Percentiles rank a stretch among this genome's conserved stretches.
Conservation (phyloP, 2,113 vertebrate species). For the Thamnophis sirtalis region DNA sequence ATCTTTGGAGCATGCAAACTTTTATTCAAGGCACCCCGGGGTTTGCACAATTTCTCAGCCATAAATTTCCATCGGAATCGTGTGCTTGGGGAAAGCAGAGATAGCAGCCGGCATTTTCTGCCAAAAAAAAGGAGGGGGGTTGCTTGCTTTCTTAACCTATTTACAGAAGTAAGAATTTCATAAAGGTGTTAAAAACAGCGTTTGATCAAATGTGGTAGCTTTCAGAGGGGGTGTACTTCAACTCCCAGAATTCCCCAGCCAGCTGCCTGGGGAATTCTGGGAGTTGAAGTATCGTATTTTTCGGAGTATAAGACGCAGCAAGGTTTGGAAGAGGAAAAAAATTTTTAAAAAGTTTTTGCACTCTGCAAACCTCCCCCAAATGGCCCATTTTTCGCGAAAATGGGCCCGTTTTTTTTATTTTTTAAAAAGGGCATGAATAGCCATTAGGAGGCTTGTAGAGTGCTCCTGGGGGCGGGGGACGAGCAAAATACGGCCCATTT, state of each 20-base stretch:
- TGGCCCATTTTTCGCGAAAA: too few relatives aligned
- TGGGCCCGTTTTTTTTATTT: too few relatives aligned
- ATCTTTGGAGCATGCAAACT: background rate
- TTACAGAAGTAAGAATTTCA: background rate
- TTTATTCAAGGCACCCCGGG: background rate
- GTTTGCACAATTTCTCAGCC: background rate
- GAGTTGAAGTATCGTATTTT: background rate
- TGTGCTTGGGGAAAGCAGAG: background rate
- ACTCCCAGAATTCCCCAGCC: too few relatives aligned
- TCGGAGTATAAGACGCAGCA: too few relatives aligned
- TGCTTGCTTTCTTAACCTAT: background rate
- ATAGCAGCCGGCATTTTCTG: background rate
- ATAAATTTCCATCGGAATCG: background rate
- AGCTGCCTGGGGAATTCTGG: background rate
- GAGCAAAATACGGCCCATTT: too few relatives aligned
- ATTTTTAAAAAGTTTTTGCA: too few relatives aligned
- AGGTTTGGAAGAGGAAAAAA: too few relatives aligned
- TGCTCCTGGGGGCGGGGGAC: too few relatives aligned
- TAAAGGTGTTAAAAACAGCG: background rate
- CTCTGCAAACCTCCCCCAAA: too few relatives aligned
- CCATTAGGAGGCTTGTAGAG: too few relatives aligned
- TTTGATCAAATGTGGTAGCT: background rate
- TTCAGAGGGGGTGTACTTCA: background rate
- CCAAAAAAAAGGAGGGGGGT: background rate
- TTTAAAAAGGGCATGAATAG: too few relatives aligned